Base-by-base conservation (phyloP, 2,113 vertebrate species). In the Peucedramus taeniatus region DNA sequence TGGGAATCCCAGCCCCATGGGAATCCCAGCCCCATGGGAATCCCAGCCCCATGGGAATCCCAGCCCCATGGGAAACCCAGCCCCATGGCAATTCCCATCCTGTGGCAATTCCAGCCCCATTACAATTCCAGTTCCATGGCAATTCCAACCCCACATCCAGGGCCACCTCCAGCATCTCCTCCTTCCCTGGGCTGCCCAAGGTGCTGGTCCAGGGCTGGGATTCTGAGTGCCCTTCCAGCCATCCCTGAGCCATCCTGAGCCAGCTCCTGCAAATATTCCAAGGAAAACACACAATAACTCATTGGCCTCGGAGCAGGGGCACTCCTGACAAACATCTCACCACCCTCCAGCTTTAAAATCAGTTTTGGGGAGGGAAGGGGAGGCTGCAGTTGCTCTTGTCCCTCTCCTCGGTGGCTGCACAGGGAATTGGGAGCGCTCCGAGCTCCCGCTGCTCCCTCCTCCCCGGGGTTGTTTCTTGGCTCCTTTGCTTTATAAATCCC, bases 201-300 rank as follows among this genome's bases (percentile, higher is more conserved):
- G 31, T 11, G 16, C 57, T 9, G 5, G 0, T 10, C 35, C 59
- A 4, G 44, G 64, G 35, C 37, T 49, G 51, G 1, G 1, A 8
- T 18, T 11, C 30, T 0, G 0, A 11, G 31, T 1, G 2, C 23
- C 83, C 60, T 24, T 35, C 57, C 33, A 0, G 15, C 4, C 66
- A 7, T 2, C 8, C 87, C 65, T 2, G 54, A 2, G 66, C 53
- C 3, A 0, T 4, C 47, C 77, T 20, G 50, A 39, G 63, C 42
- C 20, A 15, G 26, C 16, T 61, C 33, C 76, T 18, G 65, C 30
- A 8, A 21, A 27, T 2, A 22, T 7, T 2, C 15, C 0, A 1
- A 20, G 53, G 42, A 5, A 51, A 18, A 1, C 0, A 4, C 40
- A 7, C 28, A 1, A 1, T 1, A 6, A 6, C 44, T 3, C 42